Evolutionary conservation across 1,140 invertebrate species (phyloP).

Genomic region (Megalopta genalis): DNA sequence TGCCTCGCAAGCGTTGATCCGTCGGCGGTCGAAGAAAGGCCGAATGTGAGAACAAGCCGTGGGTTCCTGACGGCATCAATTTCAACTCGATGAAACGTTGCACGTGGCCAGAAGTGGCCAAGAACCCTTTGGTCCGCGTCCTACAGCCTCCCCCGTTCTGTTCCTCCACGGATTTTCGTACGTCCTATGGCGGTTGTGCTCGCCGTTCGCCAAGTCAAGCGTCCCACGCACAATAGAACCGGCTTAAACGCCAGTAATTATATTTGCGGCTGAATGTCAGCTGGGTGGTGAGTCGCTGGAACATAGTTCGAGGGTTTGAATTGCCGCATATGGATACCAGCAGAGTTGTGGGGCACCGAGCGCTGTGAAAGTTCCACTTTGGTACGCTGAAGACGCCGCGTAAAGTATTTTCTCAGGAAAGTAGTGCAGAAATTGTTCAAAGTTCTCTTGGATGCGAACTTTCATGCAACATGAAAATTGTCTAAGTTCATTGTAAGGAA

Average conservation of each 20-base stretch:
- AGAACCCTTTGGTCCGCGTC: conserved; percentile 48
- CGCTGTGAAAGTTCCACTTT: no score
- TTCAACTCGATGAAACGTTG: conserved; percentile 54
- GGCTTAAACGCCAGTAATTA: conserved; percentile 79
- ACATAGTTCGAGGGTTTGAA: background rate
- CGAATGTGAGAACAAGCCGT: conserved; percentile 59
- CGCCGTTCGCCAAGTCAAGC: conserved; percentile 77
- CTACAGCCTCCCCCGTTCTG: conserved; percentile 21
- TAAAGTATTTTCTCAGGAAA: no score
- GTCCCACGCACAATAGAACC: conserved; percentile 75
- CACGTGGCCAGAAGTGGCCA: conserved; percentile 59
- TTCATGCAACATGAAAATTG: no score
- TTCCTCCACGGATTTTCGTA: conserved; percentile 42
- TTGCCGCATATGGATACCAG: background rate
- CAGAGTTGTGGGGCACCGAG: background rate
- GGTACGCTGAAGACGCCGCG: no score
- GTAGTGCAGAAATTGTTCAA: no score
- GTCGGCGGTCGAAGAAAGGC: conserved; percentile 28
- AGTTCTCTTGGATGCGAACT: no score
- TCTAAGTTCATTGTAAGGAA: no score
- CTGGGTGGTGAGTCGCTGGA: conserved; percentile 53
- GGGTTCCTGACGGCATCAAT: conserved; percentile 58
- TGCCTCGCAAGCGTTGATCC: background rate
- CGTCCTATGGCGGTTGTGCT: conserved; percentile 56
- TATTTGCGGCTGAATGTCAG: conserved; percentile 77